These are phyloP conservation scores for Chelidonichthys spinosus DNA, from an alignment of 2,797 vertebrate genomes.

Conservation along the genomic window DNA sequence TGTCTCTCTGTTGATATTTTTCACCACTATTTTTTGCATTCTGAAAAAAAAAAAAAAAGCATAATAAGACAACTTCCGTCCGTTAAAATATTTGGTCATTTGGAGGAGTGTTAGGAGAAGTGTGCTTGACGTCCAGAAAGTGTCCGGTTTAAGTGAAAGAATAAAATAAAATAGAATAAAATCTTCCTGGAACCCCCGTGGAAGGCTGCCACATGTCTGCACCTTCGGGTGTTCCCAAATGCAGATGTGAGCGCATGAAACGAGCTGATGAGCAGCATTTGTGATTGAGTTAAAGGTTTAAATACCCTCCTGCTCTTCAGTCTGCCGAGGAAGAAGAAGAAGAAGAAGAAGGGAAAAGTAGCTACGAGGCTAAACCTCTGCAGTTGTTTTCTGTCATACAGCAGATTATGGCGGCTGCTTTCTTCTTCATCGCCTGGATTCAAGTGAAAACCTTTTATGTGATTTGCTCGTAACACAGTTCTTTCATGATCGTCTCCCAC, in stretches of 20 bases:
- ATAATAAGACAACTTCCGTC: slow-evolving; percentile 65
- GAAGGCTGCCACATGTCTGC: slow-evolving; percentile 11
- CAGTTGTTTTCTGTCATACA: not conserved
- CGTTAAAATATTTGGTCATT: slow-evolving; percentile 69
- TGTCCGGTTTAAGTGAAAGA: slow-evolving; percentile 14
- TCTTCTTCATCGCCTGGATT: slow-evolving; percentile 47
- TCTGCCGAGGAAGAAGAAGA: not conserved
- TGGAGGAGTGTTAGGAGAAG: slow-evolving; percentile 34
- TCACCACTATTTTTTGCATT: slow-evolving; percentile 61
- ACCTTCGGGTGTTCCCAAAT: not conserved
- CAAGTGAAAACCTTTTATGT: slow-evolving; percentile 38
- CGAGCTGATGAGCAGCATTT: slow-evolving; percentile 50
- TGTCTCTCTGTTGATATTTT: slow-evolving; percentile 27
- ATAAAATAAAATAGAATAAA: slow-evolving; percentile 7
- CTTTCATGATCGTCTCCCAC: not conserved
- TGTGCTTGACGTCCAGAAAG: slow-evolving; percentile 48
- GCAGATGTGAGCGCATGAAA: slow-evolving; percentile 41
- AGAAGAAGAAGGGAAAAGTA: not conserved
- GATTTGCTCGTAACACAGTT: slow-evolving; percentile 15
- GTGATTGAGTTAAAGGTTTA: slow-evolving; percentile 48
- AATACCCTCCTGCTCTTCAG: slow-evolving; percentile 1
- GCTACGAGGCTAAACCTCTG: not conserved
- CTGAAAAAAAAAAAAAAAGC: slow-evolving; percentile 66
- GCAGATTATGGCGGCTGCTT: slow-evolving; percentile 34
- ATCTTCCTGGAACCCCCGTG: not conserved